These are phyloP conservation scores for Pentalonia nigronervosa DNA, from an alignment of 1,140 invertebrate genomes.

Conservation along the genomic window DNA sequence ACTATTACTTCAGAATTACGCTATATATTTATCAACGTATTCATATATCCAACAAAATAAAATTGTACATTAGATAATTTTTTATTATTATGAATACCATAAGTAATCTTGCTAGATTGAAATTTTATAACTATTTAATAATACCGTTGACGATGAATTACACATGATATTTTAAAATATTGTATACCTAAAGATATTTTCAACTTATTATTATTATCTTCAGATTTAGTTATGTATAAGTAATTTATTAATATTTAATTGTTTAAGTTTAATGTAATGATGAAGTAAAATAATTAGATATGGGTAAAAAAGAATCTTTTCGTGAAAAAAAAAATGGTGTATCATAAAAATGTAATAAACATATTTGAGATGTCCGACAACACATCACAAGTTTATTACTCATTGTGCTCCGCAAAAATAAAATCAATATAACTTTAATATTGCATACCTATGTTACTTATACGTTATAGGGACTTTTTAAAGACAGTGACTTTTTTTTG, in stretches of 20 bases:
- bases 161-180: not conserved
- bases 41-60: not conserved
- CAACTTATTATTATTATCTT: not conserved
- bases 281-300: not conserved
- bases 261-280: not conserved
- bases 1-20: not conserved
- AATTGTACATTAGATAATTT: too few species aligned
- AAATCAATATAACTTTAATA: slow-evolving; percentile 14
- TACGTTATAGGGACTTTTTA: too few species aligned
- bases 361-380: not conserved
- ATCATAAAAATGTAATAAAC: slow-evolving; percentile 8
- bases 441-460: not conserved
- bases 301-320: not conserved
- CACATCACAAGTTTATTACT: slow-evolving; percentile 14
- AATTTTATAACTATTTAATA: not conserved
- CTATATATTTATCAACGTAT: not conserved
- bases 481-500: not conserved
- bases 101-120: not conserved
- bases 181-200: not conserved
- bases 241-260: not conserved
- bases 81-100: not conserved
- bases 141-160: not conserved
- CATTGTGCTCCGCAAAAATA: not conserved
- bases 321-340: not conserved
- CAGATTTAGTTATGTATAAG: not conserved